Evolutionary conservation across 2,888 invertebrate species (phyloP), one percentile per base, ranked within the genome.

Genomic region (Physocephala rufipes): DNA sequence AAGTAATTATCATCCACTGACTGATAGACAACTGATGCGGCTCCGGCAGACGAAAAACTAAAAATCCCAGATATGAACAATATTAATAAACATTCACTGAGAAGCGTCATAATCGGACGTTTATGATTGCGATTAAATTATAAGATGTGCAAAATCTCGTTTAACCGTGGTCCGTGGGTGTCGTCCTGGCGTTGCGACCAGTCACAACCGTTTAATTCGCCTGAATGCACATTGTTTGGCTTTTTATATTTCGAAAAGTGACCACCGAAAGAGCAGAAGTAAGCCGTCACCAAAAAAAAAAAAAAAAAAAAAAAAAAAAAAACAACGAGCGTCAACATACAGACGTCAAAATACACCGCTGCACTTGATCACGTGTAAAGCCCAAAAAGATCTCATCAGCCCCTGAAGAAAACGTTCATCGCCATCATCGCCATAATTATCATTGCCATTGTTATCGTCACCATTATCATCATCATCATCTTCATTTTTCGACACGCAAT

Each of bases 201-300:
- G 36, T 36, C 36, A 74, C 77, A 79, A 77, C 76, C 77, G 78
- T 81, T 82, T 81, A 82, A 81, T 80, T 79, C 77, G 76, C 74
- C 78, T 76, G 77, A 78, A 73, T 76, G 36, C 62, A n/a, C 55
- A 55, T 53, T 68, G 79, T 73, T 78, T 73, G 81, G 77, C 80
- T 81, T 81, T 36, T 80, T 81, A 80, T 80, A 82, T 79, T 73
- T 74, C 55, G 9, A 36, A 63, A 67, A 9, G 55, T 45, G 53
- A 58, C 45, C 45, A 28, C 13, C 43, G 43, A 5, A 36, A 3
- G 24, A n/a, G 43, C 21, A 9, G 24, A 36, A 30, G 9, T n/a
- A n/a, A 16, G 45, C 15, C 19, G 28, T 47, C 43, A 24, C 64
- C 49, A 28, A 43, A 28, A 30, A 64, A 15, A 45, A 30, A 64